Base-by-base conservation (phyloP, 2,113 vertebrate species). In the Actinemys pallida region DNA sequence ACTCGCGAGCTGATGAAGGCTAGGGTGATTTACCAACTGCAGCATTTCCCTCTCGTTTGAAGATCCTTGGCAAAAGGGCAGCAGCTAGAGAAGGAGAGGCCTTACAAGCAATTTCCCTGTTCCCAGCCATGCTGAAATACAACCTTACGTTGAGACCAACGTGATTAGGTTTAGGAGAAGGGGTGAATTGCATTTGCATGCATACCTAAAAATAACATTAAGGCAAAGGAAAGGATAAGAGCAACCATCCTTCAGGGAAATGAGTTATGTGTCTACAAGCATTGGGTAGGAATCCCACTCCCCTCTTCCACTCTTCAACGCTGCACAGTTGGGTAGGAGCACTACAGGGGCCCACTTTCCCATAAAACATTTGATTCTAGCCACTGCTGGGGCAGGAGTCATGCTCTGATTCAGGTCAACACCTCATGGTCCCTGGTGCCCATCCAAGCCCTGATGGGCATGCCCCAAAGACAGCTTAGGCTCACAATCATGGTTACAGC, bases 181-280 rank as follows among this genome's bases (percentile, higher is more conserved):
- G 29, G 16, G 4, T 69, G 8, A 17, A 3, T n/a, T 59, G 8
- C 65, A 83, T 4, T 56, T 12, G 53, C 49, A 0, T 0, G 3
- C 50, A 50, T 56, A 10, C 3, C 59, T n/a, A 69, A 69, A 69
- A n/a, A 10, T 39, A 69, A 69, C 8, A 35, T 69, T 20, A 82
- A 84, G 69, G n/a, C 29, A 12, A 49, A 65, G 93, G 49, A 29
- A 52, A 81, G 49, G 54, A 14, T n/a, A 54, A 42, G 50, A 2
- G 25, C 8, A 5, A 5, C 2, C 39, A 1, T 11, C 2, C 2
- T 45, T 45, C 24, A 27, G 42, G 42, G 24, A 45, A 76, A 45
- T 4, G 24, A 45, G 12, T 69, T 20, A 9, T 20, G 20, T 10
- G 35, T n/a, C 24, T 91, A 14, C 7, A 45, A 0, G 3, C 3